Conservation (phyloP, 2,113 vertebrate genomes). For the Zosterops pallidus region DNA sequence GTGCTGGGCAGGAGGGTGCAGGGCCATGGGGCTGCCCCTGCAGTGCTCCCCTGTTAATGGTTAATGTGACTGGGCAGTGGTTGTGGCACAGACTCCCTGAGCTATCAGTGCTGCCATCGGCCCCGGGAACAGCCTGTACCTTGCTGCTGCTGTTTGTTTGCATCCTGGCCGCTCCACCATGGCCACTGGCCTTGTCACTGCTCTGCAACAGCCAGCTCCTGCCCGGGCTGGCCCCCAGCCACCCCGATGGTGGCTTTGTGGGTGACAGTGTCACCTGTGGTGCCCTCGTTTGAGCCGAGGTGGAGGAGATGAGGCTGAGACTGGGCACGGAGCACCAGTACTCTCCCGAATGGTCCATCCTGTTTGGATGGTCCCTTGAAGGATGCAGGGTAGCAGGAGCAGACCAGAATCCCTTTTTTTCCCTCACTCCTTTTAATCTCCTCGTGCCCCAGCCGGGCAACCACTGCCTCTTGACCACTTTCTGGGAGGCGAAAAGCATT, state of each 20-base stretch:
- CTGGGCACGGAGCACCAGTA: fast-evolving
- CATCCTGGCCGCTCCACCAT: background rate
- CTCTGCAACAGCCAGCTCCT: background rate
- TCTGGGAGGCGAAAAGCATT: background rate
- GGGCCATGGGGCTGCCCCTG: background rate
- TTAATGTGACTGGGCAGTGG: conserved; percentile 26
- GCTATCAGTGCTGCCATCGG: conserved; percentile 34
- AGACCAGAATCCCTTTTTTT: background rate
- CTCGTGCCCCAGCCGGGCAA: fast-evolving
- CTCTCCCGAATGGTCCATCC: fast-evolving
- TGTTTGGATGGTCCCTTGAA: background rate
- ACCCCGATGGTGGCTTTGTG: fast-evolving
- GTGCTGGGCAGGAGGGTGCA: background rate
- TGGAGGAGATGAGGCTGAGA: background rate
- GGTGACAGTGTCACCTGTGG: background rate
- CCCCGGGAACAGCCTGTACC: conserved; percentile 23
- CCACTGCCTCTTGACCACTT: background rate
- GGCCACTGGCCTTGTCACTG: background rate
- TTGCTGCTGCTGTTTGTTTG: conserved; percentile 2
- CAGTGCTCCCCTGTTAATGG: conserved; percentile 31
- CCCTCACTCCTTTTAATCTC: background rate
- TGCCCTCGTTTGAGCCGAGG: background rate
- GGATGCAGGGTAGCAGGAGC: background rate
- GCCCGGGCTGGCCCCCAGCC: background rate
- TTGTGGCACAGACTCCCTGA: background rate